Percentiles rank a stretch among this genome's conserved stretches.
phyloP scores from a whole-genome alignment of 2,888 invertebrate species.

The Drosophila neotestacea region DNA sequence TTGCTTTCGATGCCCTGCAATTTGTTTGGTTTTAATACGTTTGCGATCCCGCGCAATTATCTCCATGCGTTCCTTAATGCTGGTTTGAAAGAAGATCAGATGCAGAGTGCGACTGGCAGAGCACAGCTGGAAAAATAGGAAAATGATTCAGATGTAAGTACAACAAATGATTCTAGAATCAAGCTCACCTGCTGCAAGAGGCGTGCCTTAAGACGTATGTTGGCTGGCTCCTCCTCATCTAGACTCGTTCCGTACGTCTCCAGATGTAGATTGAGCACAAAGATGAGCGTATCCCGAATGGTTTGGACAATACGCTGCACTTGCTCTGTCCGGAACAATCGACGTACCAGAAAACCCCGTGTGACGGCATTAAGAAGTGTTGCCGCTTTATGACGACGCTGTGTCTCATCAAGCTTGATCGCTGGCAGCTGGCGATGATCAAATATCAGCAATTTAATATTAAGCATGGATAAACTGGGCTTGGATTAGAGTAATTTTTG shows the following conservation, averaged over 20 bases:
- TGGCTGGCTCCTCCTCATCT: slow-evolving; percentile 68
- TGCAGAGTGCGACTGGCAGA: slow-evolving; percentile 81
- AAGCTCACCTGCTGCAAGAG: slow-evolving; percentile 81
- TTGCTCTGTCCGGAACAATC: slow-evolving; percentile 92
- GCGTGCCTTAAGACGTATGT: slow-evolving; percentile 82
- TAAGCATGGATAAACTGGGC: background rate
- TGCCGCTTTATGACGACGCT: slow-evolving; percentile 86
- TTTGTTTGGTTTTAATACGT: slow-evolving; percentile 74
- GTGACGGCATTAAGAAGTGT: slow-evolving; percentile 89
- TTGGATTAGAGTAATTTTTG: slow-evolving; percentile 8
- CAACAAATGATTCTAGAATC: no score
- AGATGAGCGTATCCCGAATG: slow-evolving; percentile 84
- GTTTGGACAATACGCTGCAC: slow-evolving; percentile 89
- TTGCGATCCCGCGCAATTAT: slow-evolving; percentile 83
- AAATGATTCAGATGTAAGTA: no score
- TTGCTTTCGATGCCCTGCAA: slow-evolving; percentile 67
- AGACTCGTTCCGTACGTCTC: slow-evolving; percentile 69
- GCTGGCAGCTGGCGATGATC: slow-evolving; percentile 29
- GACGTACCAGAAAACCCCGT: slow-evolving; percentile 92
- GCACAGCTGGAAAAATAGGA: slow-evolving; percentile 55
- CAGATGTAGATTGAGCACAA: slow-evolving; percentile 83
- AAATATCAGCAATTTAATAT: slow-evolving; percentile 20
- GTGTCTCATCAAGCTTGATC: background rate
- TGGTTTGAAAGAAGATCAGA: slow-evolving; percentile 79
- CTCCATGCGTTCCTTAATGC: slow-evolving; percentile 83